A percentile compares a stretch with the other conserved stretches of the same genome.
Evolutionary conservation across 2,888 invertebrate genomes (phyloP).

Genomic region (Thymelicus lineola): DNA sequence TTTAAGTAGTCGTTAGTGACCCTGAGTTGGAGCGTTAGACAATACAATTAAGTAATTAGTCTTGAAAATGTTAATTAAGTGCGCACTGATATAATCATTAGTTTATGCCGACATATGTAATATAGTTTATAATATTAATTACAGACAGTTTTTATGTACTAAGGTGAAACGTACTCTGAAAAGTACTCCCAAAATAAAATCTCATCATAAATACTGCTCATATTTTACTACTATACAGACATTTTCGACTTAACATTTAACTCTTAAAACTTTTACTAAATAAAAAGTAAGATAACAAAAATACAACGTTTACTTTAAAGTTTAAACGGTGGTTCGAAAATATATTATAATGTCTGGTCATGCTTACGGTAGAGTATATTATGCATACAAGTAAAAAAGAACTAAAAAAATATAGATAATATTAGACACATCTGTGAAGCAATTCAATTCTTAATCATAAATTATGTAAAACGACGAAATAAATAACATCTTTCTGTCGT

Average conservation of each 20-base stretch:
- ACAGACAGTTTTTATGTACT: too few species aligned
- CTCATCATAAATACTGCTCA: not conserved
- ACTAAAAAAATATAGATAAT: not conserved
- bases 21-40: too few species aligned
- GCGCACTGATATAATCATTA: too few species aligned
- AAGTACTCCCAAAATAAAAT: not conserved
- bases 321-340: constrained; percentile 15
- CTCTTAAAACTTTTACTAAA: not conserved
- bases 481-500: not conserved
- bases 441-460: not conserved
- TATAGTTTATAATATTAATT: too few species aligned
- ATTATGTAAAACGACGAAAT: not conserved
- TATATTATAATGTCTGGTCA: constrained; percentile 4
- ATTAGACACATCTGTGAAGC: not conserved
- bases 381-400: not conserved
- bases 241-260: not conserved
- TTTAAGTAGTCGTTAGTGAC: too few species aligned
- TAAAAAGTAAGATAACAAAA: constrained; percentile 1
- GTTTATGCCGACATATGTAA: too few species aligned
- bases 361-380: not conserved
- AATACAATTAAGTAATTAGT: too few species aligned
- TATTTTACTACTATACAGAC: not conserved
- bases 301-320: constrained; percentile 4
- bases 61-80: too few species aligned
- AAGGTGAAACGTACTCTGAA: not conserved